Conservation (phyloP, 2,888 invertebrate species). For the Isoperla grammatica region DNA sequence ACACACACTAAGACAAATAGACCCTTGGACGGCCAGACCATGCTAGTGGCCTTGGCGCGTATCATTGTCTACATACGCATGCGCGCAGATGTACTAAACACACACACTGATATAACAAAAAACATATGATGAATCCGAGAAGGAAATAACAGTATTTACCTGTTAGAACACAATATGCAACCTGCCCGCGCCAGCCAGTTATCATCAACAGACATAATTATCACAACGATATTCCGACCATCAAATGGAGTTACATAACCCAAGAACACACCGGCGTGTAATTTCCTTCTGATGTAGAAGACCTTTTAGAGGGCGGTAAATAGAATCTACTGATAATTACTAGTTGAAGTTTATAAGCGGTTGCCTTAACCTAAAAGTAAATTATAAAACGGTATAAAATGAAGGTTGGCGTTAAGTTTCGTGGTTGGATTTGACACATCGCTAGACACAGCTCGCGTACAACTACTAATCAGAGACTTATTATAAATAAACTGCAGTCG, state of each 20-base stretch:
- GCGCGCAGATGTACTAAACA: too few relatives aligned
- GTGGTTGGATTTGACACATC: slow-evolving; percentile 20
- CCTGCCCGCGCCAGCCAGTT: background rate
- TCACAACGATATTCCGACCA: background rate
- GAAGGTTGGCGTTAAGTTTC: slow-evolving; percentile 2
- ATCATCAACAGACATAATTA: slow-evolving; percentile 5
- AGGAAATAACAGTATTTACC: slow-evolving; percentile 17
- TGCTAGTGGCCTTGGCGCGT: too few relatives aligned
- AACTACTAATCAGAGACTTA: background rate
- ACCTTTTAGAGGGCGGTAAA: slow-evolving; percentile 2
- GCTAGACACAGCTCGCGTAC: background rate
- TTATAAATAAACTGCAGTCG: background rate
- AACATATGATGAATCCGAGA: too few relatives aligned
- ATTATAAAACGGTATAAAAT: slow-evolving; percentile 19
- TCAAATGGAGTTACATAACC: background rate
- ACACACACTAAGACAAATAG: too few relatives aligned
- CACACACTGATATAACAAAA: too few relatives aligned
- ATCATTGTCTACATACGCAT: too few relatives aligned
- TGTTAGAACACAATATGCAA: background rate
- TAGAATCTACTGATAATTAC: slow-evolving; percentile 10
- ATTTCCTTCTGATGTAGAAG: background rate
- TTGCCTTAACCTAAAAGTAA: slow-evolving; percentile 17
- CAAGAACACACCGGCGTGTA: background rate
- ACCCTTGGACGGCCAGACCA: too few relatives aligned
- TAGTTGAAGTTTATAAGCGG: background rate